A percentile compares a stretch with the other conserved stretches of the same genome.
These are phyloP conservation scores for Sarotherodon lohbergeri DNA, from an alignment of 2,113 vertebrate genomes.

Conservation along the genomic window DNA sequence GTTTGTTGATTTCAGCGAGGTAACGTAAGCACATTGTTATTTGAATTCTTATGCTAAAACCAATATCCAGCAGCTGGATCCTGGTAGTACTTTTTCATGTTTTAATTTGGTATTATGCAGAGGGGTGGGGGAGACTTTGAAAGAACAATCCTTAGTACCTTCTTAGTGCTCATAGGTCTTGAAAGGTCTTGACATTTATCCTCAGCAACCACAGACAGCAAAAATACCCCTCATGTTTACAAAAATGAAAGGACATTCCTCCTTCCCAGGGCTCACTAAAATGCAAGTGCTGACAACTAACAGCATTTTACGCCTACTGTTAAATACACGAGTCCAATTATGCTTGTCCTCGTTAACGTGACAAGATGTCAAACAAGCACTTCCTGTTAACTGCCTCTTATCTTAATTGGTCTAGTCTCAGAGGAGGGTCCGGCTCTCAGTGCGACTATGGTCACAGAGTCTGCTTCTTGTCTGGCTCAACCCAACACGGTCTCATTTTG, in stretches of 20 bases:
- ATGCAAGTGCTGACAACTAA: conserved; percentile 24
- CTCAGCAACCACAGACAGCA: not conserved
- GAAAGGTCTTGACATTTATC: not conserved
- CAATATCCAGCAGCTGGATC: not conserved
- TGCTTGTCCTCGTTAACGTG: conserved; percentile 69
- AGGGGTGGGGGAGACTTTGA: not conserved
- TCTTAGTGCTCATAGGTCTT: not conserved
- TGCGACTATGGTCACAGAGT: conserved; percentile 29
- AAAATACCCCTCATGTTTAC: not conserved
- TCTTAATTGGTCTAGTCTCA: conserved; percentile 73
- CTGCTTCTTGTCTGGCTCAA: conserved; percentile 65
- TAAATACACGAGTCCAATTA: conserved; percentile 56
- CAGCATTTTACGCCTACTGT: conserved; percentile 36
- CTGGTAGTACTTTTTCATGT: no score
- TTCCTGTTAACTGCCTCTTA: conserved; percentile 74
- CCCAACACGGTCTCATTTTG: conserved; percentile 54
- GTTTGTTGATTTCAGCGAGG: not conserved
- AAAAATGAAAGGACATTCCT: not conserved
- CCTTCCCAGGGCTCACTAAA: not conserved
- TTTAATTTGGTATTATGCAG: not conserved
- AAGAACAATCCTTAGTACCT: not conserved
- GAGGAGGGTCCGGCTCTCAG: conserved; percentile 52
- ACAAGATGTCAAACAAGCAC: conserved; percentile 76
- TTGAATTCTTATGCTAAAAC: not conserved
- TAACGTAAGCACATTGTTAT: not conserved